Conservation (phyloP, 2,113 vertebrate genomes). For the Gymnocephalus cernua region DNA sequence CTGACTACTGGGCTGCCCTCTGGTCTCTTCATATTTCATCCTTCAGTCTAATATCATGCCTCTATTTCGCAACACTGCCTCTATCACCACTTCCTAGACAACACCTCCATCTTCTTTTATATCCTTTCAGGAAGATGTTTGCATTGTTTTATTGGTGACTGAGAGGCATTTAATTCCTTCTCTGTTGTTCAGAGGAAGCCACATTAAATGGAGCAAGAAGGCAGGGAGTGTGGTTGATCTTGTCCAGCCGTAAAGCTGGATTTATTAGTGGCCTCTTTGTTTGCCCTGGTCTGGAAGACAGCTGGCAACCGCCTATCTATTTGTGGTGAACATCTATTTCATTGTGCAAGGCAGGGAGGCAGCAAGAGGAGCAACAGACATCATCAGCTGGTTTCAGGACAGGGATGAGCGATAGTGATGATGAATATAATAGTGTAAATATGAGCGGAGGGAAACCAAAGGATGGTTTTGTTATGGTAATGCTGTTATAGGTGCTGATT, state of each 20-base stretch:
- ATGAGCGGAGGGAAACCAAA: constrained; percentile 78
- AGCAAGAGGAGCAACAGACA: constrained; percentile 75
- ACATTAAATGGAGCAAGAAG: constrained; percentile 78
- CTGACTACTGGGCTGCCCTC: constrained; percentile 49
- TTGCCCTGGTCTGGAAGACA: constrained; percentile 84
- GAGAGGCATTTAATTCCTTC: constrained; percentile 82
- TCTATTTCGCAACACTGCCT: constrained; percentile 45
- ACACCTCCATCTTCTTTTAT: constrained; percentile 79
- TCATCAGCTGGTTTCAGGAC: constrained; percentile 76
- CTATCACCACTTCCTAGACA: constrained; percentile 71
- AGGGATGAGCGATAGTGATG: constrained; percentile 83
- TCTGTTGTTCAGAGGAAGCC: constrained; percentile 73
- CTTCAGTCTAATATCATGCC: constrained; percentile 64
- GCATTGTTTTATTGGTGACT: constrained; percentile 83
- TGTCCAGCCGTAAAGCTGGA: constrained; percentile 82
- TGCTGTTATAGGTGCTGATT: constrained; percentile 81
- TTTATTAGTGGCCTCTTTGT: constrained; percentile 83
- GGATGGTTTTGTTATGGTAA: constrained; percentile 85
- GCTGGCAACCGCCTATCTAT: constrained; percentile 84
- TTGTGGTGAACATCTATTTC: constrained; percentile 82
- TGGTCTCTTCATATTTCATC: constrained; percentile 72
- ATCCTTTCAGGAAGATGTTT: constrained; percentile 79
- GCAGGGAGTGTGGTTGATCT: constrained; percentile 77
- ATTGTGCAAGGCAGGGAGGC: constrained; percentile 76
- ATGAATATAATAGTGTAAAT: constrained; percentile 87